A percentile compares a stretch with the other conserved stretches of the same genome.
Conservation (phyloP, 2,888 invertebrate genomes). For the Oxyteleia sp. region DNA sequence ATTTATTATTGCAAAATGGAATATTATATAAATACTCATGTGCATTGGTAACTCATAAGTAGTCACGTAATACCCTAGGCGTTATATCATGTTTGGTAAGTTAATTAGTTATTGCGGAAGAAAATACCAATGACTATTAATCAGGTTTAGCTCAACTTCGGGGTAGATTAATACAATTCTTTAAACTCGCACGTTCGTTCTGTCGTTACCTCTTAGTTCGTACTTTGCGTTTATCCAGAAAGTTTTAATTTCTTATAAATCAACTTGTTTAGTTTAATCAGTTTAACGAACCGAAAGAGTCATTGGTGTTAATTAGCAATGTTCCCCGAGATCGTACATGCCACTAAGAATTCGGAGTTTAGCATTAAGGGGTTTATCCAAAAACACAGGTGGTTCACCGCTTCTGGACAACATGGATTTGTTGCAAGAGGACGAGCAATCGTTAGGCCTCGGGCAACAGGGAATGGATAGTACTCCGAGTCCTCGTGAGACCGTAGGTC, state of each 20-base stretch:
- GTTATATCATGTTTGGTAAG: conserved; percentile 45
- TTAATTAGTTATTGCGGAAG: conserved; percentile 6
- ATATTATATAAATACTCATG: conserved; percentile 44
- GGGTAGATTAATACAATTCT: too few species aligned
- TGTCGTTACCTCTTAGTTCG: too few species aligned
- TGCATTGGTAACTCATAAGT: conserved; percentile 39
- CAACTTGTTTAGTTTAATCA: too few species aligned
- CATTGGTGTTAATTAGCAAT: conserved; percentile 22
- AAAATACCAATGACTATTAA: conserved; percentile 24
- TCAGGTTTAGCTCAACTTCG: background rate
- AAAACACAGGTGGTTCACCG: conserved; percentile 86
- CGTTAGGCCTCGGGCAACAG: conserved; percentile 86
- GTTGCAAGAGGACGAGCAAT: conserved; percentile 87
- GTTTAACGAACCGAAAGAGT: too few species aligned
- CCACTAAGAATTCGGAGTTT: conserved; percentile 61
- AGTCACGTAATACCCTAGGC: conserved; percentile 35
- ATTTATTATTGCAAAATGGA: conserved; percentile 30
- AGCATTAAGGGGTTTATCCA: conserved; percentile 81
- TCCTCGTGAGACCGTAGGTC: conserved; percentile 87
- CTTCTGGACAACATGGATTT: conserved; percentile 87
- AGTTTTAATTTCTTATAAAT: too few species aligned
- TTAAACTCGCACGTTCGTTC: background rate
- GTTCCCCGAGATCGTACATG: conserved; percentile 31
- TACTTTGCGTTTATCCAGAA: too few species aligned
- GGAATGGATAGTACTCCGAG: conserved; percentile 86